Percentiles rank a stretch among this genome's conserved stretches.
phyloP scores from a whole-genome alignment of 1,140 invertebrate species.

The Hylaeus anthracinus region DNA sequence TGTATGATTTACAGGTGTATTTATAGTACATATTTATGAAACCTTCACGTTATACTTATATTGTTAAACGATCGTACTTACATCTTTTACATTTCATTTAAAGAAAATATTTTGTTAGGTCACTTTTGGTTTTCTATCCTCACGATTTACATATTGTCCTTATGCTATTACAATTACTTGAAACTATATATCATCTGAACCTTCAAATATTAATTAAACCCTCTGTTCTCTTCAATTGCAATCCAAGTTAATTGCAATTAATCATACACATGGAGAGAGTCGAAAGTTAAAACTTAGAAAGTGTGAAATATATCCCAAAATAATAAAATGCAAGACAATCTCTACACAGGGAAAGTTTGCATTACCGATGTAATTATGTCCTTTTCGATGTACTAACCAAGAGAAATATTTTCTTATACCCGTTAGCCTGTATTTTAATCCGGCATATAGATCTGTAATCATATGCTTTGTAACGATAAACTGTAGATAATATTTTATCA shows the following conservation, averaged over 20 bases:
- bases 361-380: conserved; percentile 49
- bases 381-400: conserved; percentile 22
- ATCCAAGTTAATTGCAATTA: too few species aligned
- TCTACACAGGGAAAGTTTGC: conserved; percentile 32
- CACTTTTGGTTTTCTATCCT: conserved; percentile 24
- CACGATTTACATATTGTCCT: conserved; percentile 17
- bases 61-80: conserved; percentile 56
- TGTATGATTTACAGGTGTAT: conserved; percentile 33
- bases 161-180: conserved; percentile 17
- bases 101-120: conserved; percentile 37
- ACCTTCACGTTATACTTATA: conserved; percentile 24
- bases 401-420: conserved; percentile 57
- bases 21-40: conserved; percentile 33
- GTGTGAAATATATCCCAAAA: conserved; percentile 36
- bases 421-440: conserved; percentile 35
- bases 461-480: conserved; percentile 36
- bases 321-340: conserved; percentile 61
- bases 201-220: too few species aligned
- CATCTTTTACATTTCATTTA: conserved; percentile 47
- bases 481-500: conserved; percentile 21
- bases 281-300: conserved; percentile 54
- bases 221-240: too few species aligned
- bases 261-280: background rate
- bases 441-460: conserved; percentile 20
- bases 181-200: conserved; percentile 3